Base-by-base conservation (phyloP, 2,888 invertebrate species). In the Hemaris fuciformis region DNA sequence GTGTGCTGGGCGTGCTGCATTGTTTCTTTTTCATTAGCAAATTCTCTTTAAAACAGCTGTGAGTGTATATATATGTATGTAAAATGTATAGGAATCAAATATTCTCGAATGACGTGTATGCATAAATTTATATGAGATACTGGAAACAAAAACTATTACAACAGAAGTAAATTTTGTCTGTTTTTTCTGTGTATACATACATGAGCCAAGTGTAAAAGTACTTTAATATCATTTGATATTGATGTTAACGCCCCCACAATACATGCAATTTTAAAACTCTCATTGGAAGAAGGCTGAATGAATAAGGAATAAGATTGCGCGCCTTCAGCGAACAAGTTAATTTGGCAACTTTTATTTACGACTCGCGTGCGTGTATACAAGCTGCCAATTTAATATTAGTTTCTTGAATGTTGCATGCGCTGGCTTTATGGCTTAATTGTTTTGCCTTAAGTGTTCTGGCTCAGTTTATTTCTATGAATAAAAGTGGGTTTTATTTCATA, bases 351-450 rank as follows among this genome's bases (percentile, higher is more conserved):
- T 53, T 53, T 53, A 27, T 53, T 53, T 53, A 53, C 27, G n/a
- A 27, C 18, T 53, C 13, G 22, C 13, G 22, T 27, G 53, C 27
- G 53, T 15, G 53, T 31, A 27, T 31, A 31, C 31, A 2, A 31
- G 31, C 18, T 53, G 53, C 53, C 53, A 53, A 53, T 53, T 53
- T 53, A 18, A 31, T 53, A 53, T 53, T 53, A 53, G 53, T 53
- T 53, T 18, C n/a, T 31, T 53, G 31, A 53, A 15, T 53, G 20
- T 53, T 27, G 38, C 38, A 38, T 31, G 5, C n/a, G n/a, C 10
- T 53, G 8, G 31, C 7, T 48, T 48, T 48, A 25, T 15, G 8
- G 48, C 31, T 53, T 53, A 53, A 53, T 31, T 53, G 53, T 27
- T 53, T 53, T 8, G 18, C 10, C 46, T 31, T 18, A 31, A 38